phyloP scores from a whole-genome alignment of 2,113 vertebrate species.

The Gobio gobio region DNA sequence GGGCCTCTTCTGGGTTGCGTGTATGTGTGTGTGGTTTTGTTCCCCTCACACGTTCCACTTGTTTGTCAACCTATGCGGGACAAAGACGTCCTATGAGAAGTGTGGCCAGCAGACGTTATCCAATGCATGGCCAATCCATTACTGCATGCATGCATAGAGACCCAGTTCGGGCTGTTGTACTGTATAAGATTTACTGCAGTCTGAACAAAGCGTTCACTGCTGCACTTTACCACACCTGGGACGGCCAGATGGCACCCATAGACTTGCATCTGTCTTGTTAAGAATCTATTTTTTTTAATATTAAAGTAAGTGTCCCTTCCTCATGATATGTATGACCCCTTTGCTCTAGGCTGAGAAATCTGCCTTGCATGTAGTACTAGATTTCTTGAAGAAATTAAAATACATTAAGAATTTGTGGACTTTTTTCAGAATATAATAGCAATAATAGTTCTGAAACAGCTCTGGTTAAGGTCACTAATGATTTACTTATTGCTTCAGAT shows the following conservation, averaged over 20 bases:
- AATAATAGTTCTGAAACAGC: no score
- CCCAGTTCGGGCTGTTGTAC: constrained; percentile 18
- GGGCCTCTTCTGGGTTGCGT: constrained; percentile 14
- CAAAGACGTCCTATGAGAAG: constrained; percentile 23
- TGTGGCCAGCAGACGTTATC: constrained; percentile 18
- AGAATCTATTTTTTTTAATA: not conserved
- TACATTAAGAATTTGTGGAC: no score
- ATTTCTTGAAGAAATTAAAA: not conserved
- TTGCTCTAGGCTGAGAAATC: not conserved
- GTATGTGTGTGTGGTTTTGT: constrained; percentile 28
- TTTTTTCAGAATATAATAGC: no score
- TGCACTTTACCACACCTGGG: constrained; percentile 50
- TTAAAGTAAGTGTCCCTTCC: not conserved
- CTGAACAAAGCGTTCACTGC: constrained; percentile 46
- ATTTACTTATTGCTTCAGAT: no score
- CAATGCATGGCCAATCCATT: constrained; percentile 54
- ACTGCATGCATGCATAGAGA: constrained; percentile 34
- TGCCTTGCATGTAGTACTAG: not conserved
- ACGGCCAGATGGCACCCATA: constrained; percentile 50
- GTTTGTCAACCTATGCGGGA: constrained; percentile 18
- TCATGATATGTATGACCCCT: not conserved
- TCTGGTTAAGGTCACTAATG: no score
- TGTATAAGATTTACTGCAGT: constrained; percentile 46
- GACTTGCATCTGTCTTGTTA: constrained; percentile 11
- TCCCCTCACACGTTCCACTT: not conserved